These are phyloP conservation scores for Myotis planiceps DNA, from an alignment of 2,797 vertebrate species.

Conservation along the genomic window DNA sequence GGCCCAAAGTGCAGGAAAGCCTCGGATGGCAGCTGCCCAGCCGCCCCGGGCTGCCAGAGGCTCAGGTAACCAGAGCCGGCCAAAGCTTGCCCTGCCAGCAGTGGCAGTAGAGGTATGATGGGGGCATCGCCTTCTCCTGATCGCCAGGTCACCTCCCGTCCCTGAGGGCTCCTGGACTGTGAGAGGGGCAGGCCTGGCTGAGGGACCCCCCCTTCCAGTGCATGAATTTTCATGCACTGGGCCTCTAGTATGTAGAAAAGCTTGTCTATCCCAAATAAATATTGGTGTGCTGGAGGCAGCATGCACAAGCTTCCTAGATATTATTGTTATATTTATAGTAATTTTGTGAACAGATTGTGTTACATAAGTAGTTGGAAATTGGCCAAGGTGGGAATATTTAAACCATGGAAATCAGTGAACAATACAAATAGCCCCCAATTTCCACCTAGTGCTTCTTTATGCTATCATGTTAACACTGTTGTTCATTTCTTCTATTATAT, in stretches of 20 bases:
- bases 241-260: background rate
- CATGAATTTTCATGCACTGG: too few relatives aligned
- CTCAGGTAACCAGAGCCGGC: too few relatives aligned
- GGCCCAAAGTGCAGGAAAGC: too few relatives aligned
- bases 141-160: accelerated
- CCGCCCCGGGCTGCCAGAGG: too few relatives aligned
- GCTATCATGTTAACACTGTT: background rate
- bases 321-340: background rate
- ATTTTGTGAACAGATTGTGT: background rate
- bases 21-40: too few relatives aligned
- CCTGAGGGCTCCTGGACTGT: too few relatives aligned
- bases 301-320: background rate
- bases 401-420: background rate
- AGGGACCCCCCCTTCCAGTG: too few relatives aligned
- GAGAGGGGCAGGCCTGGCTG: too few relatives aligned
- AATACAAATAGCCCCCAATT: background rate
- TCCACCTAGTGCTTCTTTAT: background rate
- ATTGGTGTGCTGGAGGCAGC: background rate
- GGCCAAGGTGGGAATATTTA: background rate
- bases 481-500: background rate
- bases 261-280: background rate
- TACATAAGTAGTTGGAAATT: background rate
- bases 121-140: too few relatives aligned
- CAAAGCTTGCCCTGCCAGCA: too few relatives aligned
- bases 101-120: too few relatives aligned